phyloP scores from a whole-genome alignment of 37 sponge, comb jelly and placozoan genomes.

The Spongilla lacustris region DNA sequence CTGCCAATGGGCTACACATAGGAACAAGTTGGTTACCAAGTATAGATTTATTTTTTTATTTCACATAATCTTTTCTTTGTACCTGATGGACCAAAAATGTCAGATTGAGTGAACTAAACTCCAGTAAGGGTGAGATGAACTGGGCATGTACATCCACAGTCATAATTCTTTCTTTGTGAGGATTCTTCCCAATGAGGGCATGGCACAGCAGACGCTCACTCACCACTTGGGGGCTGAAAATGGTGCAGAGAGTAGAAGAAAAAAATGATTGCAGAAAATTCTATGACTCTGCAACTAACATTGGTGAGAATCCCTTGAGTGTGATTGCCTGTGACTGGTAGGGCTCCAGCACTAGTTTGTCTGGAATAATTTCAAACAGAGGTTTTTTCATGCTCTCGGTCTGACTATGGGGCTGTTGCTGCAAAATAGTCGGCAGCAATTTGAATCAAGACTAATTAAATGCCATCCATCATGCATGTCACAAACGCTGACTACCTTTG shows the following conservation, averaged over 20 bases:
- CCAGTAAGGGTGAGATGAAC: conserved; percentile 87
- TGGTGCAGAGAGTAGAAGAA: neutral
- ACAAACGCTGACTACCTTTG: conserved; percentile 29
- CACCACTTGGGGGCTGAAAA: conserved; percentile 63
- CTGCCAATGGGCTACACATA: conserved; percentile 57
- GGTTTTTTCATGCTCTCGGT: conserved; percentile 49
- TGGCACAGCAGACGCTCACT: conserved; percentile 91
- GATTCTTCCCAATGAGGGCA: conserved; percentile 92
- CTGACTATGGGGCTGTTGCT: neutral
- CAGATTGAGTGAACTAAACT: conserved; percentile 73
- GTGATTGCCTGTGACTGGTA: conserved; percentile 58
- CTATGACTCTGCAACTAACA: conserved; percentile 13
- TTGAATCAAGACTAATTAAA: too few species aligned
- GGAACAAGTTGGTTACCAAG: neutral
- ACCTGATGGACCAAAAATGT: conserved; percentile 77
- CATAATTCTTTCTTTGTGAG: conserved; percentile 93
- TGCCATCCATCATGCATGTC: neutral
- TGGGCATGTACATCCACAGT: conserved; percentile 76
- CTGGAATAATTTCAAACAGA: conserved; percentile 78
- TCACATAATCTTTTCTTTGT: neutral
- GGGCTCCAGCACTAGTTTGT: conserved; percentile 84
- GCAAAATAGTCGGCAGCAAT: neutral
- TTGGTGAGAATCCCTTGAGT: conserved; percentile 53
- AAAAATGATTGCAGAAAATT: neutral
- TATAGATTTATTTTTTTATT: neutral